Conservation (phyloP, 2,888 invertebrate genomes). For the Matsumyia berberina region DNA sequence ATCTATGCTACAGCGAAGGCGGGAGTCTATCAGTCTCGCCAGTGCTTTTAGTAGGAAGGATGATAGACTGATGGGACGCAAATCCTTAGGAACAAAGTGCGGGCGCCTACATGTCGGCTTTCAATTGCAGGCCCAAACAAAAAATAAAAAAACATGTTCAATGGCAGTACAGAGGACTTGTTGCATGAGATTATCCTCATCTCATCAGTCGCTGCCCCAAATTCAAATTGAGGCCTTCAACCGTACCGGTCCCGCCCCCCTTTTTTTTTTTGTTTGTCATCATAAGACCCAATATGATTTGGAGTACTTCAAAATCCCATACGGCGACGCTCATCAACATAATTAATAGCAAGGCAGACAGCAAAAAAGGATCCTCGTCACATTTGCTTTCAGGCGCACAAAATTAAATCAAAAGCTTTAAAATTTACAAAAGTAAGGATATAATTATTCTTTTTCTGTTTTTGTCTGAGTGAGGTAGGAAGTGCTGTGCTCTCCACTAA, state of each 20-base stretch:
- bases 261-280: slow-evolving; percentile 4
- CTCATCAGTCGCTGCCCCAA: slow-evolving; percentile 23
- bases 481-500: neutral
- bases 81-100: no score
- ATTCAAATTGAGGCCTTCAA: slow-evolving; percentile 37
- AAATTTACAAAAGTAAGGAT: slow-evolving; percentile 47
- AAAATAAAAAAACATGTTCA: neutral
- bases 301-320: slow-evolving; percentile 14
- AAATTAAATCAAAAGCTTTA: slow-evolving; percentile 62
- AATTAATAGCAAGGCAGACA: slow-evolving; percentile 40
- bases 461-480: slow-evolving; percentile 25
- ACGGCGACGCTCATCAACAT: slow-evolving; percentile 43
- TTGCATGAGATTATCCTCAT: slow-evolving; percentile 30
- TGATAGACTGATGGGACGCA: no score
- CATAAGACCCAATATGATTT: slow-evolving; percentile 24
- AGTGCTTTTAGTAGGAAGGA: no score
- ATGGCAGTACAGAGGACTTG: slow-evolving; percentile 17
- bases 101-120: neutral
- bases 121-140: neutral
- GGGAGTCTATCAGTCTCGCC: no score
- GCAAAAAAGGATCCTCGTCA: slow-evolving; percentile 11
- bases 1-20: no score
- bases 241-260: neutral
- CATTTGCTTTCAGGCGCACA: slow-evolving; percentile 27
- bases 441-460: slow-evolving; percentile 56